Evolutionary conservation across 2,113 vertebrate genomes (phyloP).

Genomic region (Pycnonotus jocosus): DNA sequence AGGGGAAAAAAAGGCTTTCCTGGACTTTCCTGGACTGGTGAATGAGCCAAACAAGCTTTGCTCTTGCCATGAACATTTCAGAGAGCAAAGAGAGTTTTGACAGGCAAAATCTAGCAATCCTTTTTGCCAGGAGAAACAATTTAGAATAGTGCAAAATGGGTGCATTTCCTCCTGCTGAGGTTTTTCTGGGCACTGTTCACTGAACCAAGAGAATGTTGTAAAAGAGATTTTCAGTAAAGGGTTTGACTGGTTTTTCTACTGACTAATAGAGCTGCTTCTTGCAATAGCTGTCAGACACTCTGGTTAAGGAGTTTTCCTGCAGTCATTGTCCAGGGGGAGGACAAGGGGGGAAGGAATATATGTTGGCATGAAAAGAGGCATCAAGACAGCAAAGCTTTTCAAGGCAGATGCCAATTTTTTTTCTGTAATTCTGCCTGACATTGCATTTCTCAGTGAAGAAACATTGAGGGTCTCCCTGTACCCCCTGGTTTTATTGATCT

Average conservation of each 20-base stretch:
- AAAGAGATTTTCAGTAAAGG: not conserved
- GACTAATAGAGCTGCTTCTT: not conserved
- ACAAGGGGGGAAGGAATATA: not conserved
- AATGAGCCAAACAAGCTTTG: not conserved
- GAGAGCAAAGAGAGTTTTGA: not conserved
- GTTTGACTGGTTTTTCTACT: not conserved
- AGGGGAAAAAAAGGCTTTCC: not conserved
- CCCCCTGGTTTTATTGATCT: no score
- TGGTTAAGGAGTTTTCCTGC: not conserved
- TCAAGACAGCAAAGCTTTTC: not conserved
- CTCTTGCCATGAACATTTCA: not conserved
- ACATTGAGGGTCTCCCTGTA: not conserved
- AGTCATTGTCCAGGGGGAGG: not conserved
- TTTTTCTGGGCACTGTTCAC: conserved; percentile 10
- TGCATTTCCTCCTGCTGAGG: not conserved
- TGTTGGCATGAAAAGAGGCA: not conserved
- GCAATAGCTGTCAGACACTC: not conserved
- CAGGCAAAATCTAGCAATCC: not conserved
- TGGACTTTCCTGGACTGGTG: not conserved
- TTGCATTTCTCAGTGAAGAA: not conserved
- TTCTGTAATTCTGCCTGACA: not conserved
- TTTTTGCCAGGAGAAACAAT: conserved; percentile 26
- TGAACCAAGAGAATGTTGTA: not conserved
- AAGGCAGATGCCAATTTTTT: not conserved
- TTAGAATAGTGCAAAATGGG: not conserved